Percentiles rank a stretch among this genome's conserved stretches.
phyloP scores from a whole-genome alignment of 92 coral and sea anemone genomes.

The Zoanthus solanderi region DNA sequence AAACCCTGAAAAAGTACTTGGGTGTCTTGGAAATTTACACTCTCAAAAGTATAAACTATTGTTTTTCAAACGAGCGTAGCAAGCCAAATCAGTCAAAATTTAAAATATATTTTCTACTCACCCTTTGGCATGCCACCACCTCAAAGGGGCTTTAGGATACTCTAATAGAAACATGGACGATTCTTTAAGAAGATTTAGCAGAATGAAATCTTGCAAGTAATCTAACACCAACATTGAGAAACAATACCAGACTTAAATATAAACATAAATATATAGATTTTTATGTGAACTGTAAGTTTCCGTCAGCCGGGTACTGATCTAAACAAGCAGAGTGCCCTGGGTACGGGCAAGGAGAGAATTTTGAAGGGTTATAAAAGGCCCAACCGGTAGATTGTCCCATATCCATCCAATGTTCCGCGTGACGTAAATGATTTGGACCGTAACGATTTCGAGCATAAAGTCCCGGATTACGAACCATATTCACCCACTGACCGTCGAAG shows the following conservation, averaged over 20 bases:
- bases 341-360: slow-evolving; percentile 72
- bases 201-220: too few species aligned
- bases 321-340: slow-evolving; percentile 95
- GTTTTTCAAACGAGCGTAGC: too few species aligned
- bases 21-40: not conserved
- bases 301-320: slow-evolving; percentile 91
- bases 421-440: slow-evolving; percentile 85
- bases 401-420: slow-evolving; percentile 98
- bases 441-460: slow-evolving; percentile 97
- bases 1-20: not conserved
- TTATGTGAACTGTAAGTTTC: slow-evolving; percentile 83
- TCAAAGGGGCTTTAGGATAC: too few species aligned
- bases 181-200: too few species aligned
- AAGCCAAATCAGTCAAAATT: too few species aligned
- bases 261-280: too few species aligned
- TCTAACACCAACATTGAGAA: too few species aligned
- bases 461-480: slow-evolving; percentile 97
- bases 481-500: slow-evolving; percentile 94
- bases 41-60: not conserved
- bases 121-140: too few species aligned
- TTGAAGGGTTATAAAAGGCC: slow-evolving; percentile 85
- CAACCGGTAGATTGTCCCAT: slow-evolving; percentile 85
- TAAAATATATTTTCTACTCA: too few species aligned
- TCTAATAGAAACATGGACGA: too few species aligned
- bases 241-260: too few species aligned